These are phyloP conservation scores for Lynx canadensis DNA, from an alignment of 2,113 vertebrate genomes.

Conservation along the genomic window DNA sequence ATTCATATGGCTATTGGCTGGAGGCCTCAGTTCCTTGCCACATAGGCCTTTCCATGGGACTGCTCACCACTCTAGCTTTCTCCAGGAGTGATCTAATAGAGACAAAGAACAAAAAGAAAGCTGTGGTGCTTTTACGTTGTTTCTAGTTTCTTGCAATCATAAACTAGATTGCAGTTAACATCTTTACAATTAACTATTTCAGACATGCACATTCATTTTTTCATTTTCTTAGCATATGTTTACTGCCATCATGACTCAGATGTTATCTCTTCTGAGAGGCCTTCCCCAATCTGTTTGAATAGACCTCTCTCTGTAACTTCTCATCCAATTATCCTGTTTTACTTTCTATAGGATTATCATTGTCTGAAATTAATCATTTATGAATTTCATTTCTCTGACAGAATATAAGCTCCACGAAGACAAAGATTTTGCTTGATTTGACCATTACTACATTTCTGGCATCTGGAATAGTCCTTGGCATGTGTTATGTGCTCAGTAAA, in stretches of 20 bases:
- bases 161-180: background rate
- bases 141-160: background rate
- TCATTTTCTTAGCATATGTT: background rate
- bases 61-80: background rate
- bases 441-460: background rate
- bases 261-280: background rate
- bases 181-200: background rate
- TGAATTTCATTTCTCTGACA: background rate
- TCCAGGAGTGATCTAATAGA: background rate
- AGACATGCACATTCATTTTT: background rate
- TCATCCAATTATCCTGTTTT: background rate
- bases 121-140: background rate
- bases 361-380: background rate
- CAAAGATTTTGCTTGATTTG: constrained; percentile 15
- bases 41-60: background rate
- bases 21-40: background rate
- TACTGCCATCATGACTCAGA: background rate
- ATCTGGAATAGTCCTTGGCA: background rate
- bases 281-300: background rate
- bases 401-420: background rate
- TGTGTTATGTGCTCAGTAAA: background rate
- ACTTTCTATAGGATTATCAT: background rate
- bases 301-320: background rate
- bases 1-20: background rate
- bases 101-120: background rate